These are phyloP conservation scores for Aselliscus stoliczkanus DNA, from an alignment of 2,797 vertebrate genomes.

Conservation along the genomic window DNA sequence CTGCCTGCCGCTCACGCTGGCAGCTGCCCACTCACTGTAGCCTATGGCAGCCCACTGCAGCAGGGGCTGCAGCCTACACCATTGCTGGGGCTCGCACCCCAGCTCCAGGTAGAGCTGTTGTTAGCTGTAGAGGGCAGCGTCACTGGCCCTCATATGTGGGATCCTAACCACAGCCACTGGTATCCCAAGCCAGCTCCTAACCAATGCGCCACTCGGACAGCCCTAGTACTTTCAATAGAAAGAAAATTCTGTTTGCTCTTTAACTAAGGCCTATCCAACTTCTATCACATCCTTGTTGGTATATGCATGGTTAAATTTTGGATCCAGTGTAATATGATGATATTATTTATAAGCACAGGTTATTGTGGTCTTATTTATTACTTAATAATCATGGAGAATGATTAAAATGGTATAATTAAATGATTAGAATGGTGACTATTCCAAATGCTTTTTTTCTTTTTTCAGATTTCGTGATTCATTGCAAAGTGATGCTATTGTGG, in stretches of 20 bases:
- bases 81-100: too few species aligned
- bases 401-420: neutral
- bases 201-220: too few species aligned
- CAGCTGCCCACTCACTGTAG: too few species aligned
- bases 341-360: neutral
- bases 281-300: neutral
- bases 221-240: neutral
- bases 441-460: constrained; percentile 47
- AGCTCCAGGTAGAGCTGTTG: too few species aligned
- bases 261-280: neutral
- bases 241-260: constrained; percentile 8
- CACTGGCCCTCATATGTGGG: too few species aligned
- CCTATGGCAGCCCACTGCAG: too few species aligned
- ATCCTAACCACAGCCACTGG: too few species aligned
- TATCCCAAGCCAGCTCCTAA: too few species aligned
- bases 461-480: constrained; percentile 85
- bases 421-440: constrained; percentile 12
- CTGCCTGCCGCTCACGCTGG: too few species aligned
- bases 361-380: neutral
- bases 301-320: neutral
- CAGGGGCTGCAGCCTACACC: too few species aligned
- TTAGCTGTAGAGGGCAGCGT: too few species aligned
- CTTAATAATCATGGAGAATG: constrained; percentile 14
- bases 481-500: constrained; percentile 81
- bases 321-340: neutral